Base-by-base conservation (phyloP, 2,113 vertebrate genomes). In the Cichladusa arquata region DNA sequence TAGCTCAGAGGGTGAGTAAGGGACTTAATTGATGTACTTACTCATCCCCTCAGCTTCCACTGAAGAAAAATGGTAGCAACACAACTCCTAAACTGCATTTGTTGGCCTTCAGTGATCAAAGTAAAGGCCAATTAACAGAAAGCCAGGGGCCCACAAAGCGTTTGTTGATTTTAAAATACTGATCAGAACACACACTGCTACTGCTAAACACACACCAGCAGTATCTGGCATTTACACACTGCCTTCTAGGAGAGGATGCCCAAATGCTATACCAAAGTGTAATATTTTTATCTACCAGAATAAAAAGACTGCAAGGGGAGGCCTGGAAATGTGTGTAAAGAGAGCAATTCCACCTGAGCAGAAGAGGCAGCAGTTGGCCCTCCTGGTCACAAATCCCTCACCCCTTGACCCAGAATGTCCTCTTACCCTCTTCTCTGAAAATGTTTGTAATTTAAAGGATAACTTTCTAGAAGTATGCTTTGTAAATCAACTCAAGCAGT, bases 11-110 rank as follows among this genome's bases (percentile, higher is more conserved):
- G 88, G 86, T 88, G 74, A 90, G 72, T 61, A 93, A 86, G 86
- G 51, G 66, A 87, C 81, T 93, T 90, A 79, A 92, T 90, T 96
- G 94, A 86, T 58, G 58, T 80, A 97, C 69, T 82, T 91, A 95
- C 69, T 90, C 74, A 94, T 80, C 40, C 61, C 72, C 44, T 88
- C 17, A 22, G 84, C 70, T 88, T 93, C 83, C 69, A 84, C 88
- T 89, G 90, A 93, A 86, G 82, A 88, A 93, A 97, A 93, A 60
- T 40, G 38, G 54, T 65, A 91, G 69, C 78, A 95, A 67, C 45
- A 65, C 25, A 92, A 82, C 53, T 86, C 65, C 79, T 96, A 79
- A 88, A 84, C 50, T 57, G 50, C 54, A 44, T 88, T 93, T 77
- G 71, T 40, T 86, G 76, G 47, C 77, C 69, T 92, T 93, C 38